Evolutionary conservation across 2,888 invertebrate species (phyloP), one percentile per base, ranked within the genome.

Genomic region (Torymus texanus): DNA sequence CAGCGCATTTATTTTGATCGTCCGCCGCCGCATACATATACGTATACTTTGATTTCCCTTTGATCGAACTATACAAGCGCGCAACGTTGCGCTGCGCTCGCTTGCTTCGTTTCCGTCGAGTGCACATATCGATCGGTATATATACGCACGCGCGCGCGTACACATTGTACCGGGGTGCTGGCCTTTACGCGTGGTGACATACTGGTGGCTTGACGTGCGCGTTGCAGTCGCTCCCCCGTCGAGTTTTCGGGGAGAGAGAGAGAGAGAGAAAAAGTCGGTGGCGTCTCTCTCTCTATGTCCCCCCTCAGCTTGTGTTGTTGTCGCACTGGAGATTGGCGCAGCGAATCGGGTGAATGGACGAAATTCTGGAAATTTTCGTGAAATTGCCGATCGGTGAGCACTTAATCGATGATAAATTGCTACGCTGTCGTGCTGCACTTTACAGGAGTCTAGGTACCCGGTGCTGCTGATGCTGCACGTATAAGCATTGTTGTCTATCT

Each of bases 371-470:
- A 89, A 90, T 88, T 74, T 87, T 89, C 88, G 87, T 87, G 83
- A 89, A 90, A 90, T 89, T 88, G 85, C 88, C 88, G 84, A 88
- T 89, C 86, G 87, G 75, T 85, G 88, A 88, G 87, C 86, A 87
- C 86, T 89, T 89, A 88, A 89, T 89, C 90, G 89, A 88, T 89
- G 89, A 90, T 89, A 88, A 90, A 90, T 88, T 87, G 85, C 86
- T 81, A 18, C 11, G 29, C 29, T 13, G 24, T 14, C 16, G 14
- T 50, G 18, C 5, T 61, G 51, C 75, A 67, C 75, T 75, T 71
- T 75, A 56, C 75, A 21, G 72, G 50, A 56, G 24, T 58, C 29
- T 29, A 29, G 29, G 29, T 29, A 4, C 29, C 29, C 29, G 1
- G 29, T 29, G 29, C 29, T 3, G 24, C 3, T 3, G 29, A 29